A percentile compares a stretch with the other conserved stretches of the same genome.
Evolutionary conservation across 2,797 vertebrate species (phyloP).

Genomic region (Rallus crepitans): DNA sequence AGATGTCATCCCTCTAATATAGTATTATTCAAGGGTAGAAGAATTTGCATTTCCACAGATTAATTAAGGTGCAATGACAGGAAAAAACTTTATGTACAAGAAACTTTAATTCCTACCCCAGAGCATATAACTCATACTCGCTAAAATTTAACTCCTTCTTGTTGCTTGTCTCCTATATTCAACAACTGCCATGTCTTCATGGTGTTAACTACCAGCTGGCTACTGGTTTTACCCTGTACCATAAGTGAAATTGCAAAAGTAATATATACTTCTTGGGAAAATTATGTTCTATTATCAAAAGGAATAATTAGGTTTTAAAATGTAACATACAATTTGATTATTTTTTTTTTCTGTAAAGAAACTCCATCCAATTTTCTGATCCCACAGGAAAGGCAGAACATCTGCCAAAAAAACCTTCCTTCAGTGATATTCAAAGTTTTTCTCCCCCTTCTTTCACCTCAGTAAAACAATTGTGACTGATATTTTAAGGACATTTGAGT

Average conservation of each 20-base stretch:
- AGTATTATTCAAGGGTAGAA: background rate
- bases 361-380: background rate
- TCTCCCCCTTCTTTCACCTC: rapidly evolving
- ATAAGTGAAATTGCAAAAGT: background rate
- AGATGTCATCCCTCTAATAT: background rate
- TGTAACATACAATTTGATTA: background rate
- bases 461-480: background rate
- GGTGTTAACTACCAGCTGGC: background rate
- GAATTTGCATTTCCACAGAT: background rate
- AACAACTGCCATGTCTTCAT: background rate
- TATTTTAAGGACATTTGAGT: background rate
- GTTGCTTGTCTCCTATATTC: background rate
- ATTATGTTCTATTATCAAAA: background rate
- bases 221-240: background rate
- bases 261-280: background rate
- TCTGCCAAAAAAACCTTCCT: background rate
- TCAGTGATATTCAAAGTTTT: background rate
- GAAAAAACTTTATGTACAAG: background rate
- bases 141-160: background rate
- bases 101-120: background rate
- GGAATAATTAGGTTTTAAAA: background rate
- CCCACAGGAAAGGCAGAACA: background rate
- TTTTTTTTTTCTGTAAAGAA: background rate
- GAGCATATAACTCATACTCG: background rate
- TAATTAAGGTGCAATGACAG: background rate